Percentiles rank a stretch among this genome's conserved stretches.
Evolutionary conservation across 2,797 vertebrate species (phyloP).

Genomic region (Rhinophrynus dorsalis): DNA sequence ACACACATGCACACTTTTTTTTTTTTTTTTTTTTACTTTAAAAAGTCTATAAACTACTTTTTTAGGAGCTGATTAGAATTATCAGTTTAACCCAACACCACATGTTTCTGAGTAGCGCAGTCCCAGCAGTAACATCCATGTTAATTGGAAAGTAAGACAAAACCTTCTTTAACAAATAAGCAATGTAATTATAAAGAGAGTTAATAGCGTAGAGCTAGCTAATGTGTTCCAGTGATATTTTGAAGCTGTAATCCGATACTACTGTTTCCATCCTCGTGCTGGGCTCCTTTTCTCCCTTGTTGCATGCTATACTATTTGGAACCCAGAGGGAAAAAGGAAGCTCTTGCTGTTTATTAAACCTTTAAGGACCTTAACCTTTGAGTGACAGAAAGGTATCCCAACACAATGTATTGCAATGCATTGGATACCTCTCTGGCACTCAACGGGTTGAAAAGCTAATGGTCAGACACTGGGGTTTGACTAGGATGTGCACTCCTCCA

Average conservation of each 20-base stretch:
- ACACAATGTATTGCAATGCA: no score
- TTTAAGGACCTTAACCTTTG: no score
- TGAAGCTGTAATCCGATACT: conserved; percentile 92
- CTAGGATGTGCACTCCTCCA: conserved; percentile 30
- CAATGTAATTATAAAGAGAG: conserved; percentile 70
- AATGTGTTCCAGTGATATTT: conserved; percentile 80
- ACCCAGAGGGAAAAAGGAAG: conserved; percentile 73
- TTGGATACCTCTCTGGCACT: no score
- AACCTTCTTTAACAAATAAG: conserved; percentile 69
- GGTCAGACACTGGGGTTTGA: conserved; percentile 58
- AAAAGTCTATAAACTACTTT: conserved; percentile 28
- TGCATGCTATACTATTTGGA: conserved; percentile 82
- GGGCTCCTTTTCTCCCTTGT: conserved; percentile 72
- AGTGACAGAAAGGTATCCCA: no score
- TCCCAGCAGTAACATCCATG: conserved; percentile 57
- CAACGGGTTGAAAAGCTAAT: no score
- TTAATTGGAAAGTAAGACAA: conserved; percentile 69
- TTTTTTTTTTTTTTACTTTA: neutral
- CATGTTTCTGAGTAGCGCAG: conserved; percentile 19
- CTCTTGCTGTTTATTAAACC: conserved; percentile 61
- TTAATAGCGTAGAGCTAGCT: conserved; percentile 64
- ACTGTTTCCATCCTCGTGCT: conserved; percentile 84
- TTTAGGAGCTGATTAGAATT: conserved; percentile 3
- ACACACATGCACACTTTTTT: no score
- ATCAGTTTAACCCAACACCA: conserved; percentile 17